phyloP scores from a whole-genome alignment of 2,113 vertebrate genomes.

The Colinus virginianus region DNA sequence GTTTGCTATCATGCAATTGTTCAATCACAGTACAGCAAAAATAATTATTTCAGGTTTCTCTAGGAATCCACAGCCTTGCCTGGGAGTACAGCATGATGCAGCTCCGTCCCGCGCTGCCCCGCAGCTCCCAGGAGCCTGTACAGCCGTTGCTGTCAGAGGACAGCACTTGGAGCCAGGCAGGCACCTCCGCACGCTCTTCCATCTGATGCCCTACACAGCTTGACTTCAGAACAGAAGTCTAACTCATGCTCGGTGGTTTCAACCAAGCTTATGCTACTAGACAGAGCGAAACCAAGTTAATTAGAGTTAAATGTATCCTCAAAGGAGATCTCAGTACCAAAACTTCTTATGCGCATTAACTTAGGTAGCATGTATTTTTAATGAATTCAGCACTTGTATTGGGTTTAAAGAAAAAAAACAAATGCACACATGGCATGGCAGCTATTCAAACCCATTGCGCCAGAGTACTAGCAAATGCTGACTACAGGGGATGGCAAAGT shows the following conservation, averaged over 20 bases:
- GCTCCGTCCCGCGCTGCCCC: rapidly evolving
- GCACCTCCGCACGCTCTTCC: neutral
- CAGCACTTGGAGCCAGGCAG: rapidly evolving
- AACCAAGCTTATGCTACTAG: constrained; percentile 33
- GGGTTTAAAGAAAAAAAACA: constrained; percentile 43
- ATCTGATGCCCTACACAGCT: neutral
- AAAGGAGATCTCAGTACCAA: constrained; percentile 67
- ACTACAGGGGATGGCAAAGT: constrained; percentile 35
- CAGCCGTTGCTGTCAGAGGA: neutral
- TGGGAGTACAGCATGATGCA: rapidly evolving
- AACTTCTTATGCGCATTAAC: constrained; percentile 69
- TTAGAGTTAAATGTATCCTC: constrained; percentile 59
- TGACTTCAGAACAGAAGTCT: constrained; percentile 5
- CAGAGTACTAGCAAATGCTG: constrained; percentile 21
- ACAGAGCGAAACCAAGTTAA: constrained; percentile 73
- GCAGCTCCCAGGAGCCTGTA: neutral
- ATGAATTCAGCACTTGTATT: constrained; percentile 51
- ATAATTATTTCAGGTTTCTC: neutral
- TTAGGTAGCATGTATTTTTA: constrained; percentile 45
- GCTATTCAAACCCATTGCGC: constrained; percentile 37
- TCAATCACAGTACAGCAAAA: constrained; percentile 12
- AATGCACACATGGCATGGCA: constrained; percentile 10
- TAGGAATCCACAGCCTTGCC: neutral
- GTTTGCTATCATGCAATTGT: neutral
- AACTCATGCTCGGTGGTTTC: constrained; percentile 15